Evolutionary conservation across 2,113 vertebrate species (phyloP), one percentile per base, ranked within the genome.

Genomic region (Cryptotis parvus): DNA sequence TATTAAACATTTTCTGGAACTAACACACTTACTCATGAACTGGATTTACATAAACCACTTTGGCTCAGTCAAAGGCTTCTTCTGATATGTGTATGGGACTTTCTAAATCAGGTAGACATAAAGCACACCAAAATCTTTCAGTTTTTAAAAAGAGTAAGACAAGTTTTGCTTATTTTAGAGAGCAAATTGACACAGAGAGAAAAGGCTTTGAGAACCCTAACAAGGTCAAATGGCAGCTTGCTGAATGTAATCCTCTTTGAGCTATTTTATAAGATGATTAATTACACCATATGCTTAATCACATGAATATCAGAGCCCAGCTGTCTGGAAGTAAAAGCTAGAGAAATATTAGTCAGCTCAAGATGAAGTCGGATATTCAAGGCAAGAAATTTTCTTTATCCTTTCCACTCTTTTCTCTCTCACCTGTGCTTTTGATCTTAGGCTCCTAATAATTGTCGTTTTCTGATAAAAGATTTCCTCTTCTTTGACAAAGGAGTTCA

Each of bases 241-340:
- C 78, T 91, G 83, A 41, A 35, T 83, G 11, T 79, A 55, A 89
- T 76, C 65, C 78, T 75, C 69, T 85, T 49, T 66, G 84, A 91
- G 80, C 73, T 93, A 91, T 93, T 95, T 95, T 81, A 93, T 92
- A 84, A 91, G 70, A 95, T 90, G 77, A 96, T 94, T 92, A 95
- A 95, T 95, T 91, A 70, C 24, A 87, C 37, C 94, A 94, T 93
- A 85, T 90, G 88, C 61, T 73, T 85, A 91, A 82, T 94, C 85
- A 90, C 87, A 79, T 0, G 66, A 39, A 18, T 75, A 52, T 89
- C 82, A 73, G 81, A 91, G 78, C 61, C 73, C 92, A 94, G 90
- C 87, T 94, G 93, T 90, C 92, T 93, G 79, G 27, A 61, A 89
- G 63, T 39, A 70, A 91, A 88, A 90, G 70, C 52, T 77, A 58